phyloP scores from a whole-genome alignment of 2,113 vertebrate genomes.

The Dendropsophus ebraccatus region DNA sequence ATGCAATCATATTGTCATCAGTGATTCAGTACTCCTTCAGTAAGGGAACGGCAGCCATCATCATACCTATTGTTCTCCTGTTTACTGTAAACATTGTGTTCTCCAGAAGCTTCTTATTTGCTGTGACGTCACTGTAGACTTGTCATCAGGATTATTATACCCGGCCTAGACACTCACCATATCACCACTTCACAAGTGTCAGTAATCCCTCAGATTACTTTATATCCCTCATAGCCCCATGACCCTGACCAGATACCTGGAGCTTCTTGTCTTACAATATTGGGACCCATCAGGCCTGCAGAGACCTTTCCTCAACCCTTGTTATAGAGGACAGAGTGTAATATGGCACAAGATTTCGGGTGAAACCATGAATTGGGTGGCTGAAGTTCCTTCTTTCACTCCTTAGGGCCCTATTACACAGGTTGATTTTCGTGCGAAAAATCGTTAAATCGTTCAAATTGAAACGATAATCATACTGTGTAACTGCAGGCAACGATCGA shows the following conservation, averaged over 20 bases:
- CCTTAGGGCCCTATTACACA: too few species aligned
- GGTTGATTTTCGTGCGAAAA: too few species aligned
- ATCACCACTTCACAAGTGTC: not conserved
- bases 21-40: not conserved
- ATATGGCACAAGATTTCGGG: too few species aligned
- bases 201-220: not conserved
- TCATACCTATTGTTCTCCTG: not conserved
- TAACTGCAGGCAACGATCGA: too few species aligned
- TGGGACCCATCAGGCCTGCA: too few species aligned
- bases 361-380: too few species aligned
- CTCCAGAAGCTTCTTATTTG: not conserved
- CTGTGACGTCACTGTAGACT: not conserved
- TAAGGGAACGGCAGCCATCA: not conserved
- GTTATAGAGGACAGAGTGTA: too few species aligned
- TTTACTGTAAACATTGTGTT: conserved; percentile 15
- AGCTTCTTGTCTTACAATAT: not conserved
- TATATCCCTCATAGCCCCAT: not conserved
- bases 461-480: too few species aligned
- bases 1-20: conserved; percentile 7
- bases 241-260: not conserved
- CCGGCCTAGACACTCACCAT: not conserved
- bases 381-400: too few species aligned
- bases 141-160: not conserved
- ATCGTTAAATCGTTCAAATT: too few species aligned
- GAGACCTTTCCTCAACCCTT: too few species aligned